A percentile compares a stretch with the other conserved stretches of the same genome.
Evolutionary conservation across 2,888 invertebrate species (phyloP).

Genomic region (Pyrrhia umbra): DNA sequence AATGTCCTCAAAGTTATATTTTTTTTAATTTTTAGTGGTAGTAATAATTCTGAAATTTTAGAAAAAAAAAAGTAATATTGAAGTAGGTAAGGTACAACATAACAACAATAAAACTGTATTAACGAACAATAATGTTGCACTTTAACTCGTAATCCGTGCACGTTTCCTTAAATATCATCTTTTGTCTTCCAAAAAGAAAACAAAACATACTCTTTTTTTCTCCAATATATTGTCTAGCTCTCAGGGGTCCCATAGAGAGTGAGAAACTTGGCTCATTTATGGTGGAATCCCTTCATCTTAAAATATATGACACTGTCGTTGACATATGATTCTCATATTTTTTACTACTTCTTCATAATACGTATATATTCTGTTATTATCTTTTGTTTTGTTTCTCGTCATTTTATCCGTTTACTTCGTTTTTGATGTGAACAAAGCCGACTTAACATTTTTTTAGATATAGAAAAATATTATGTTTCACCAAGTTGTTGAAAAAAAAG

Average conservation of each 20-base stretch:
- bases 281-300: constrained; percentile 35
- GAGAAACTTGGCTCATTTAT: constrained; percentile 55
- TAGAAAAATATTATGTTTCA: neutral
- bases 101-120: too few relatives aligned
- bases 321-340: constrained; percentile 51
- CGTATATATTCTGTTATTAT: constrained; percentile 10
- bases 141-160: too few relatives aligned
- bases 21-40: too few relatives aligned
- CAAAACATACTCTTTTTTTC: neutral
- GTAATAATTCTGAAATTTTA: too few relatives aligned
- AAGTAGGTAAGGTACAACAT: too few relatives aligned
- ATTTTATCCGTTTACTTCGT: constrained; percentile 1
- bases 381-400: constrained; percentile 34
- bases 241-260: constrained; percentile 40
- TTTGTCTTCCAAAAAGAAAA: neutral
- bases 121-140: too few relatives aligned
- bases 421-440: neutral
- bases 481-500: too few relatives aligned
- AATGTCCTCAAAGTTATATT: too few relatives aligned
- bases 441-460: neutral
- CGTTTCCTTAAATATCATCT: too few relatives aligned
- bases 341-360: constrained; percentile 41
- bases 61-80: too few relatives aligned
- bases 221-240: constrained; percentile 29
- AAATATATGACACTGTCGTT: constrained; percentile 45